Base-by-base conservation (phyloP, 2,797 vertebrate species). In the Stomatorhinus walkeri region DNA sequence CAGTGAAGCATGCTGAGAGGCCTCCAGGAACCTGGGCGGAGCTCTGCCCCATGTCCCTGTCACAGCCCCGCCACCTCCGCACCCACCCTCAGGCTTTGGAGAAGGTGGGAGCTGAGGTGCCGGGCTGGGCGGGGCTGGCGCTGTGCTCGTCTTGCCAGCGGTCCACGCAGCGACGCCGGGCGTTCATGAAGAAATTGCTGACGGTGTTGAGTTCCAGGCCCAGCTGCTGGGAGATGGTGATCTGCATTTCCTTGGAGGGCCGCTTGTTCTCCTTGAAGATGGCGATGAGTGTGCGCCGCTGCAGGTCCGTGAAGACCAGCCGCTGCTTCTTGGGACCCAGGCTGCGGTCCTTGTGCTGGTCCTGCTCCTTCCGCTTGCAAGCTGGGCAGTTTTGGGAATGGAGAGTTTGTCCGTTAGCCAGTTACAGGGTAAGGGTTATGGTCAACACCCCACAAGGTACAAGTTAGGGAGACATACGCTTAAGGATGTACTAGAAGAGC, bases 101-200 rank as follows among this genome's bases (percentile, higher is more conserved):
- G 95, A 98, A 99, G 92, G 97, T 96, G 94, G 96, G 95, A 83
- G 95, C 95, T 68, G 97, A 96, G 88, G 96, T 96, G 3, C 95
- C 94, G 1, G 97, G 95, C 87, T 96, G 95, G 2, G 96, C 96
- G 0, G 97, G 95, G 89, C 94, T 93, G 61, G 94, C 19, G 9
- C 96, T 93, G 0, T 95, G 97, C 88, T 95, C 95, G 54, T 97
- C 94, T 85, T 97, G 97, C 98, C 98, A 99, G 94, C 98, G 97
- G 94, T 99, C 98, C 92, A 97, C 94, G 90, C 97, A 98, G 90
- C 98, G 96, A 86, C 98, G 97, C 87, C 98, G 98, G 52, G 98
- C 97, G 51, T 99, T 98, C 98, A 99, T 99, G 96, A 99, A 98
- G 97, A 99, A 99, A 93, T 99, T 99, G 96, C 97, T 98, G 95